phyloP scores from a whole-genome alignment of 2,888 invertebrate species.

The Volucella zonaria region DNA sequence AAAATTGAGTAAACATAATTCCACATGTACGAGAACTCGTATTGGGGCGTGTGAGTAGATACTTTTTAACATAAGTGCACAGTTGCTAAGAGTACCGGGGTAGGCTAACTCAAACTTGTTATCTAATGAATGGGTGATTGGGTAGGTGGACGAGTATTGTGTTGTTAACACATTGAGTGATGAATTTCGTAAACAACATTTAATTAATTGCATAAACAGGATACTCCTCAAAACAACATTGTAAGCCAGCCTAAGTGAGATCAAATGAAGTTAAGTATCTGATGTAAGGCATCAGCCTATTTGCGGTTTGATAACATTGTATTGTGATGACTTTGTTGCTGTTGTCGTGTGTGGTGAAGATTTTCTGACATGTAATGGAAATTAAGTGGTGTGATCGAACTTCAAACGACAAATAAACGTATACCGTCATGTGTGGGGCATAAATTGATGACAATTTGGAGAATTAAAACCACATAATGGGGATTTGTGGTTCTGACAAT shows the following conservation, averaged over 20 bases:
- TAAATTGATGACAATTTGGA: too few relatives aligned
- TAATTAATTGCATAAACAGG: constrained; percentile 36
- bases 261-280: background rate
- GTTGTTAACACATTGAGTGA: constrained; percentile 27
- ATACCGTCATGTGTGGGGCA: too few relatives aligned
- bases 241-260: background rate
- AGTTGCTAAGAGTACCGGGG: too few relatives aligned
- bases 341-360: too few relatives aligned
- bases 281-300: constrained; percentile 12
- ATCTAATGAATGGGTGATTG: too few relatives aligned
- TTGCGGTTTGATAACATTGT: background rate
- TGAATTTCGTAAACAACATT: constrained; percentile 34
- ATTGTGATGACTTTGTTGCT: background rate
- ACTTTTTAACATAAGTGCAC: background rate
- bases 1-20: background rate
- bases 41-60: background rate
- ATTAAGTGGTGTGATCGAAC: background rate
- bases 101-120: too few relatives aligned
- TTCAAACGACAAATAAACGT: too few relatives aligned
- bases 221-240: background rate
- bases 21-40: too few relatives aligned
- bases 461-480: too few relatives aligned
- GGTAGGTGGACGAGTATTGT: background rate
- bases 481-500: too few relatives aligned
- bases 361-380: background rate